Evolutionary conservation across 2,113 vertebrate genomes (phyloP).

Genomic region (Entomyzon cyanotis): DNA sequence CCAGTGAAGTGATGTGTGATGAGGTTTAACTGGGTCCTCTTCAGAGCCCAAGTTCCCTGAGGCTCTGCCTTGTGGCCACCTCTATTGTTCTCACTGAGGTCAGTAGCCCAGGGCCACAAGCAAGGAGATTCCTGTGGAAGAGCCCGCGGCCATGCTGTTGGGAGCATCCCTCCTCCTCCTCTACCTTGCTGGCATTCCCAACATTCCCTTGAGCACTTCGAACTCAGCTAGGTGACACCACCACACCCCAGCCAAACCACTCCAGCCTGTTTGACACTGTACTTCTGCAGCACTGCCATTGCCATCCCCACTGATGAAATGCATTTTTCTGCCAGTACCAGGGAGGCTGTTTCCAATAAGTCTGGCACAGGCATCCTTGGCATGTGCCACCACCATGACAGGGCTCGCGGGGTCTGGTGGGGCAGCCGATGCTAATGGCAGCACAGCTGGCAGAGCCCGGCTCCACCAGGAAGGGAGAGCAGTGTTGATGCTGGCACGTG

Average conservation of each 20-base stretch:
- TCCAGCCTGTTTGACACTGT: not conserved
- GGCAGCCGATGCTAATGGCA: rapidly evolving
- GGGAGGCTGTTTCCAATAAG: not conserved
- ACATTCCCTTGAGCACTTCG: not conserved
- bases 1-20: rapidly evolving
- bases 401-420: not conserved
- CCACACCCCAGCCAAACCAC: constrained; percentile 46
- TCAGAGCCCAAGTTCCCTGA: not conserved
- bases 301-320: not conserved
- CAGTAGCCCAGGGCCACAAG: not conserved
- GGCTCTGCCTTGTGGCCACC: not conserved
- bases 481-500: rapidly evolving
- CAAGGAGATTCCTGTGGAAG: not conserved
- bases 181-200: not conserved
- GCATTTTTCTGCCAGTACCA: not conserved
- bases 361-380: not conserved
- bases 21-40: not conserved
- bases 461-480: rapidly evolving
- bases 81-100: not conserved
- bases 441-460: rapidly evolving
- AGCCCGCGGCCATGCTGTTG: not conserved
- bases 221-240: not conserved
- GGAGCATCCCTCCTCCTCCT: not conserved
- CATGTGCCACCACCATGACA: not conserved
- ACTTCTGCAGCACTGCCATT: not conserved